A percentile compares a stretch with the other conserved stretches of the same genome.
Evolutionary conservation across 1,140 invertebrate genomes (phyloP).

Genomic region (Kradibia gibbosae): DNA sequence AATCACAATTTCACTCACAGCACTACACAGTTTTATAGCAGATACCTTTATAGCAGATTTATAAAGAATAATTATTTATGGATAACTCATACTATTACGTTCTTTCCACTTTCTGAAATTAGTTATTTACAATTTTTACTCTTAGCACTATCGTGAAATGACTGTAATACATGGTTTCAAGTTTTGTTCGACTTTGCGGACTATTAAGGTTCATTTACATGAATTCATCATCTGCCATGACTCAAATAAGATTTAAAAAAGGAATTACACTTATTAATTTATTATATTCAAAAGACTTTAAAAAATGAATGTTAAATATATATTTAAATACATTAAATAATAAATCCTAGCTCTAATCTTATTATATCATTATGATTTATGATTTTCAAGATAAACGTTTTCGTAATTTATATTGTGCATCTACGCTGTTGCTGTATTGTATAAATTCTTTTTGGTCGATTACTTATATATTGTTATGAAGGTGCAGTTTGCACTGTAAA

Average conservation of each 20-base stretch:
- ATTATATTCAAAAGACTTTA: not conserved
- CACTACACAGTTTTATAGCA: not conserved
- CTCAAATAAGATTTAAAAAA: not conserved
- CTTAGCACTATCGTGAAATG: not conserved
- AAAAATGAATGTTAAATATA: not conserved
- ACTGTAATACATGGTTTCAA: slow-evolving; percentile 11
- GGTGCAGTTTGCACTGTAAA: no score
- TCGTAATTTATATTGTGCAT: no score
- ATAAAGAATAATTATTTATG: not conserved
- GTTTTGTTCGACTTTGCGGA: slow-evolving; percentile 4
- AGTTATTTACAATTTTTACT: slow-evolving; percentile 18
- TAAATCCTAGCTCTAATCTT: no score
- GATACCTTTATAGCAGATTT: not conserved
- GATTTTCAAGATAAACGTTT: no score
- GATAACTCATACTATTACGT: not conserved
- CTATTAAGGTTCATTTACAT: not conserved
- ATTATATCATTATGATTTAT: no score
- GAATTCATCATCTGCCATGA: not conserved
- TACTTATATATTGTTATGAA: no score
- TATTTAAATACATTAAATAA: no score
- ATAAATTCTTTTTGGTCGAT: no score
- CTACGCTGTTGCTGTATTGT: no score
- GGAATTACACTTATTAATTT: not conserved
- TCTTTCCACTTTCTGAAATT: not conserved
- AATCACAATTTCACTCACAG: not conserved